Conservation (phyloP, 1,140 invertebrate genomes). For the Portunus trituberculatus region DNA sequence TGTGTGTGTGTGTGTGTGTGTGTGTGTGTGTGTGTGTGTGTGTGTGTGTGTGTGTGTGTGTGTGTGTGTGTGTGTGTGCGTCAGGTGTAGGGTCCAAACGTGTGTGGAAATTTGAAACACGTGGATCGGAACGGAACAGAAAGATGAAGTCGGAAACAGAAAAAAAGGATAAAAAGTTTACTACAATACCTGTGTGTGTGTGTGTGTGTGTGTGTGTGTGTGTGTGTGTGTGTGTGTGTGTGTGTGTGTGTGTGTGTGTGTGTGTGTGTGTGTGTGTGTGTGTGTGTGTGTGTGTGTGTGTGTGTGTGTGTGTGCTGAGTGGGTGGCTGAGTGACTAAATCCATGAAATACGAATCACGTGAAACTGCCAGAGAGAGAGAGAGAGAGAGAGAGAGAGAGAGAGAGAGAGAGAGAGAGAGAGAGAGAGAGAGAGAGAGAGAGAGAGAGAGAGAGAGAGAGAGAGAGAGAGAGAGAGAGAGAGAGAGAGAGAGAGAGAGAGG, state of each 20-base stretch:
- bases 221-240: neutral
- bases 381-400: neutral
- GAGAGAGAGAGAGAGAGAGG: neutral
- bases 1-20: constrained; percentile 1
- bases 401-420: constrained; percentile 7
- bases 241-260: constrained; percentile 31
- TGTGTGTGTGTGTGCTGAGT: constrained; percentile 39
- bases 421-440: neutral
- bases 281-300: constrained; percentile 37
- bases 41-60: neutral
- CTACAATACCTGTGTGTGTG: neutral
- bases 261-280: constrained; percentile 43
- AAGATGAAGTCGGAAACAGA: too few species aligned
- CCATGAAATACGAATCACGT: neutral
- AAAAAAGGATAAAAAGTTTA: neutral
- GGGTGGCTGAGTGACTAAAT: neutral
- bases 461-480: neutral
- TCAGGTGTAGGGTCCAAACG: neutral
- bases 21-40: constrained; percentile 11
- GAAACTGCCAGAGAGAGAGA: neutral
- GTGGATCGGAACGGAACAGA: too few species aligned
- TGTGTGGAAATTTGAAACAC: too few species aligned
- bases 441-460: neutral
- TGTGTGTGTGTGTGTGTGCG: neutral
- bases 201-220: neutral